These are phyloP conservation scores for Cephalophus harveyi DNA, from an alignment of 2,113 vertebrate genomes.

Conservation along the genomic window DNA sequence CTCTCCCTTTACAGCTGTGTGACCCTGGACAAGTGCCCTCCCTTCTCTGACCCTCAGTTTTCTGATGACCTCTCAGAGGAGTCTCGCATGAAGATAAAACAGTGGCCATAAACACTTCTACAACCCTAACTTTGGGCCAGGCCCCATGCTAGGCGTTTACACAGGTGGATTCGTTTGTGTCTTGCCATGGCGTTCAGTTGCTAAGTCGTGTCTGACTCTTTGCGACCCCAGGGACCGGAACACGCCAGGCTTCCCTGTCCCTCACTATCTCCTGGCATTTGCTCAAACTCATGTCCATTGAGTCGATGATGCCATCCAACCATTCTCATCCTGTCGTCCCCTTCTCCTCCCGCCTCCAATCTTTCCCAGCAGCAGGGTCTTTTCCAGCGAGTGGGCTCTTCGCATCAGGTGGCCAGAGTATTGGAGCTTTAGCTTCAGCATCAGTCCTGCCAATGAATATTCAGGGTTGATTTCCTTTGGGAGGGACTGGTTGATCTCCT, in stretches of 20 bases:
- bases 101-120: neutral
- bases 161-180: rapidly evolving
- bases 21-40: neutral
- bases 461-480: neutral
- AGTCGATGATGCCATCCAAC: neutral
- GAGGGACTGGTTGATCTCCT: neutral
- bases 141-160: rapidly evolving
- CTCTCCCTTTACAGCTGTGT: neutral
- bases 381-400: neutral
- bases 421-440: neutral
- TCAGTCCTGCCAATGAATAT: neutral
- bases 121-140: neutral
- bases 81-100: neutral
- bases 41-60: neutral
- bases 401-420: neutral
- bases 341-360: neutral
- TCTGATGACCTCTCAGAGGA: neutral
- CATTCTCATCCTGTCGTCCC: rapidly evolving
- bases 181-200: rapidly evolving
- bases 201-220: neutral
- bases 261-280: neutral
- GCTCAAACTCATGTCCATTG: neutral
- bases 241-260: rapidly evolving
- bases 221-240: neutral
- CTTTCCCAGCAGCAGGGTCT: neutral